Evolutionary conservation across 2,797 vertebrate species (phyloP).

Genomic region (Antennarius maculatus): DNA sequence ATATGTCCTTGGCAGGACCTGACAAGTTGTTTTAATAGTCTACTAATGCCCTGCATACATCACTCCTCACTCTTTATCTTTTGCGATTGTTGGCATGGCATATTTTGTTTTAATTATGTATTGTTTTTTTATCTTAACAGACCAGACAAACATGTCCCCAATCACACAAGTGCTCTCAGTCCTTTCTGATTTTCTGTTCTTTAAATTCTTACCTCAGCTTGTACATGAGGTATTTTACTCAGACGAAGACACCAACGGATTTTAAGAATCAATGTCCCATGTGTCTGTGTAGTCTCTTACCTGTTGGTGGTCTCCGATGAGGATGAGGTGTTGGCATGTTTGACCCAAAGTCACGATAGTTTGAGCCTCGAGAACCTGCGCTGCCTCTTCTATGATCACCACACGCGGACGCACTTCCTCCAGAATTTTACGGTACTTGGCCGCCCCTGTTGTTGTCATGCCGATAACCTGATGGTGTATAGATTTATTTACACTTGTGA

Average conservation of each 20-base stretch:
- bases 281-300: constrained; percentile 63
- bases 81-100: constrained; percentile 27
- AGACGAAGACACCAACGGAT: neutral
- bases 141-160: neutral
- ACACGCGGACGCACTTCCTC: constrained; percentile 86
- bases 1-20: constrained; percentile 67
- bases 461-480: constrained; percentile 82
- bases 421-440: constrained; percentile 87
- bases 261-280: neutral
- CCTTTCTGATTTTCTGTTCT: constrained; percentile 3
- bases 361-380: constrained; percentile 95
- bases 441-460: constrained; percentile 97
- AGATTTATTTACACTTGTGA: neutral
- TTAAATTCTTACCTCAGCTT: too few relatives aligned
- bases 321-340: constrained; percentile 92
- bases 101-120: neutral
- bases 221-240: neutral
- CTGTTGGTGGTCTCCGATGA: constrained; percentile 98
- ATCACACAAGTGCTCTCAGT: constrained; percentile 8
- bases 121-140: constrained; percentile 16
- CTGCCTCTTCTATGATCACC: constrained; percentile 94
- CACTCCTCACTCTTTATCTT: constrained; percentile 31
- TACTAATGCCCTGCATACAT: constrained; percentile 51
- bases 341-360: constrained; percentile 90
- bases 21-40: constrained; percentile 57